Conservation (phyloP, 2,113 vertebrate genomes). For the Ivindomyrus marchei region DNA sequence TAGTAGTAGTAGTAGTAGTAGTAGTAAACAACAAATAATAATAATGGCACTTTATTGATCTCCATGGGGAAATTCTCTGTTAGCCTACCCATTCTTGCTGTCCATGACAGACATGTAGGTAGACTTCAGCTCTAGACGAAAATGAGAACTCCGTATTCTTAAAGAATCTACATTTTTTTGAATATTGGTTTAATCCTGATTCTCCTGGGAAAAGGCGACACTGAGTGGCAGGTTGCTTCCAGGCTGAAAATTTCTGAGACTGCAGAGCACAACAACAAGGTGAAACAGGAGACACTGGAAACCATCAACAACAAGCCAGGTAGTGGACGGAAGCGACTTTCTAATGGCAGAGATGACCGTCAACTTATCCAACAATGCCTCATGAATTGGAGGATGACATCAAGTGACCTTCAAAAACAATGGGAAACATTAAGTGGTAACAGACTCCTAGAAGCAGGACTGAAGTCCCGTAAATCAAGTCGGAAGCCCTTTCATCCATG, state of each 20-base stretch:
- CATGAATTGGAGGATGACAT: neutral
- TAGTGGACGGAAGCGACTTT: neutral
- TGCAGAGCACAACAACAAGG: neutral
- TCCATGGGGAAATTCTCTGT: neutral
- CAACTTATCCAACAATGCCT: neutral
- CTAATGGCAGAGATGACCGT: neutral
- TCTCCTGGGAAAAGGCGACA: neutral
- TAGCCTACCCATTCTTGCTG: neutral
- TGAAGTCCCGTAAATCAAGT: neutral
- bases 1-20: no score
- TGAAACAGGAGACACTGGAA: neutral
- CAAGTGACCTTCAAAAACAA: neutral
- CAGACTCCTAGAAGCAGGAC: neutral
- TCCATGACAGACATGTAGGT: neutral
- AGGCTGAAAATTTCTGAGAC: neutral
- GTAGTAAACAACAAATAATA: neutral
- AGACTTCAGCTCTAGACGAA: neutral
- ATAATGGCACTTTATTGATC: neutral
- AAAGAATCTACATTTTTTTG: neutral
- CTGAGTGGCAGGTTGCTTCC: neutral
- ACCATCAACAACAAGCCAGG: neutral
- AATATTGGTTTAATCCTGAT: neutral
- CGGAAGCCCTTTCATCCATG: neutral
- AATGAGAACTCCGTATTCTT: neutral
- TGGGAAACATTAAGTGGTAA: neutral